Evolutionary conservation across 2,797 vertebrate genomes (phyloP).

Genomic region (Phoxinus dragarum): DNA sequence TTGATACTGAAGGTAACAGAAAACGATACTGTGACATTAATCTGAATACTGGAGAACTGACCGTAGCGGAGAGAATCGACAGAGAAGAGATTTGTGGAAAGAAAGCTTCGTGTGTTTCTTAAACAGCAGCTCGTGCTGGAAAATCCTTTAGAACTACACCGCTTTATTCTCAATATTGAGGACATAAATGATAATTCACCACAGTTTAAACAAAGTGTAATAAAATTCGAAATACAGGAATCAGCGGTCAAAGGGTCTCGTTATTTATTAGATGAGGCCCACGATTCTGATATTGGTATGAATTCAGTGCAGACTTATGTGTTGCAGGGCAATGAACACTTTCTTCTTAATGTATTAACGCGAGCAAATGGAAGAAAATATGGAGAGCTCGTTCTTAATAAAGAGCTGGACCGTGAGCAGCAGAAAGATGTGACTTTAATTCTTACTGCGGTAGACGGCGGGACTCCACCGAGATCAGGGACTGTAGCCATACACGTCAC

Average conservation of each 20-base stretch:
- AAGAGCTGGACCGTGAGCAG: background rate
- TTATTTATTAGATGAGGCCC: slow-evolving; percentile 66
- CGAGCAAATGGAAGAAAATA: too few species aligned
- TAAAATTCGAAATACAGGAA: slow-evolving; percentile 68
- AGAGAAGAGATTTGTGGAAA: slow-evolving; percentile 69
- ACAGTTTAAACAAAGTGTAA: slow-evolving; percentile 60
- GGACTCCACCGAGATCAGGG: slow-evolving; percentile 46
- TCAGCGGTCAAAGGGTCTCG: slow-evolving; percentile 60
- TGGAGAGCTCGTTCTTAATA: too few species aligned
- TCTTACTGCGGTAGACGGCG: slow-evolving; percentile 54
- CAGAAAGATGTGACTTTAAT: slow-evolving; percentile 28
- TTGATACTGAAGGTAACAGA: background rate
- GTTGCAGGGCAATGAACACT: too few species aligned
- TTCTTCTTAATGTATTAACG: too few species aligned
- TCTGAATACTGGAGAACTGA: slow-evolving; percentile 65
- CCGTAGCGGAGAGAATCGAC: slow-evolving; percentile 59
- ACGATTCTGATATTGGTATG: too few species aligned
- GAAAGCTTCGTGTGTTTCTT: background rate
- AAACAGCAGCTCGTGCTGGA: slow-evolving; percentile 26
- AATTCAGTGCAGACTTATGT: too few species aligned
- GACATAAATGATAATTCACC: slow-evolving; percentile 63
- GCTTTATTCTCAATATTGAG: background rate
- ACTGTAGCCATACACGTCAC: slow-evolving; percentile 42
- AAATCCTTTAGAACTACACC: slow-evolving; percentile 36
- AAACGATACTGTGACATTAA: slow-evolving; percentile 19